These are phyloP conservation scores for Marmota monax DNA, from an alignment of 2,113 vertebrate genomes.

Conservation along the genomic window DNA sequence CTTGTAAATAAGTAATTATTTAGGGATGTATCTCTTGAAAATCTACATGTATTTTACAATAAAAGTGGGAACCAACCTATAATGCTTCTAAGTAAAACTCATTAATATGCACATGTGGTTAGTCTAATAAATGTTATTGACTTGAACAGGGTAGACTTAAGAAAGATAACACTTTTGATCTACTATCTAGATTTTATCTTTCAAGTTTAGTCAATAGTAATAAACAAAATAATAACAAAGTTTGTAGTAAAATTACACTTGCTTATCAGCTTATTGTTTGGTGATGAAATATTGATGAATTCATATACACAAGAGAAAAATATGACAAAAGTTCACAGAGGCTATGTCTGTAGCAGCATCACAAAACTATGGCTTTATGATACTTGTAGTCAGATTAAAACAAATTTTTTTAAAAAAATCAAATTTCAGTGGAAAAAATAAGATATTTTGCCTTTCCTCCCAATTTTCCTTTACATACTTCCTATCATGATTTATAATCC, in stretches of 20 bases:
- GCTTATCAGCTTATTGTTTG: background rate
- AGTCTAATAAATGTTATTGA: background rate
- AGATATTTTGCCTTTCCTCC: background rate
- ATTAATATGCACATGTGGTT: background rate
- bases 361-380: background rate
- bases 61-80: background rate
- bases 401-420: background rate
- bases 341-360: background rate
- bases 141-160: background rate
- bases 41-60: background rate
- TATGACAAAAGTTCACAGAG: background rate
- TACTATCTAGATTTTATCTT: constrained; percentile 2
- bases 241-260: background rate
- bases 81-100: background rate
- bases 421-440: background rate
- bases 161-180: background rate
- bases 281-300: background rate
- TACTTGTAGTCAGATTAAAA: background rate
- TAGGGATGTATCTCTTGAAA: background rate
- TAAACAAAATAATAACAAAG: background rate
- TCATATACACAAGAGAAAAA: background rate
- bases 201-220: background rate
- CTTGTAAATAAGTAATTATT: background rate
- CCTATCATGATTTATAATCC: background rate
- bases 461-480: background rate